Conservation (phyloP, 2,888 invertebrate genomes). For the Troides helena region DNA sequence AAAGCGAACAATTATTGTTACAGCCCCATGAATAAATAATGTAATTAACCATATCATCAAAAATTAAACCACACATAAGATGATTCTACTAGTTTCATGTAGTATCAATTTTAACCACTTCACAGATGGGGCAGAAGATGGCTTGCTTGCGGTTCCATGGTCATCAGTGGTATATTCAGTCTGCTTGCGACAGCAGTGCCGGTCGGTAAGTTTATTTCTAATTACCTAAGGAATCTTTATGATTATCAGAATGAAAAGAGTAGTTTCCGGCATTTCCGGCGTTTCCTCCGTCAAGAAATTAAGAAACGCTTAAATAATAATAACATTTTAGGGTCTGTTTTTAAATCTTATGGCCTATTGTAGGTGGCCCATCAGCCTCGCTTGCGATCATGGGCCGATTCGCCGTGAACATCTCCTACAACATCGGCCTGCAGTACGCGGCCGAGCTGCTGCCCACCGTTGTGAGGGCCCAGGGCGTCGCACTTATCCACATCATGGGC, state of each 20-base stretch:
- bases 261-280: too few relatives aligned
- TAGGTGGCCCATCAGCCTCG: slow-evolving; percentile 86
- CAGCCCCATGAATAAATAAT: too few relatives aligned
- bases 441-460: slow-evolving; percentile 93
- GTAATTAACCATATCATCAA: too few relatives aligned
- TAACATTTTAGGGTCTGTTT: too few relatives aligned
- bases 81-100: too few relatives aligned
- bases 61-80: too few relatives aligned
- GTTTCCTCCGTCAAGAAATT: too few relatives aligned
- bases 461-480: slow-evolving; percentile 92
- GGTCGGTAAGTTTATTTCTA: slow-evolving; percentile 73
- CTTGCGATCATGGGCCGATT: slow-evolving; percentile 91
- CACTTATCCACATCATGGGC: slow-evolving; percentile 92
- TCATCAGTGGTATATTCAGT: slow-evolving; percentile 89
- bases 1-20: too few relatives aligned
- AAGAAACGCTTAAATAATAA: too few relatives aligned
- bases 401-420: slow-evolving; percentile 93
- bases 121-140: slow-evolving; percentile 89
- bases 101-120: not conserved
- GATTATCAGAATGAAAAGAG: too few relatives aligned
- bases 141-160: slow-evolving; percentile 91
- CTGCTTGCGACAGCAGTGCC: slow-evolving; percentile 88
- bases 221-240: too few relatives aligned
- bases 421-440: slow-evolving; percentile 93
- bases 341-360: not conserved